Evolutionary conservation across 2,888 invertebrate genomes (phyloP).

Genomic region (Seladonia tumulorum): DNA sequence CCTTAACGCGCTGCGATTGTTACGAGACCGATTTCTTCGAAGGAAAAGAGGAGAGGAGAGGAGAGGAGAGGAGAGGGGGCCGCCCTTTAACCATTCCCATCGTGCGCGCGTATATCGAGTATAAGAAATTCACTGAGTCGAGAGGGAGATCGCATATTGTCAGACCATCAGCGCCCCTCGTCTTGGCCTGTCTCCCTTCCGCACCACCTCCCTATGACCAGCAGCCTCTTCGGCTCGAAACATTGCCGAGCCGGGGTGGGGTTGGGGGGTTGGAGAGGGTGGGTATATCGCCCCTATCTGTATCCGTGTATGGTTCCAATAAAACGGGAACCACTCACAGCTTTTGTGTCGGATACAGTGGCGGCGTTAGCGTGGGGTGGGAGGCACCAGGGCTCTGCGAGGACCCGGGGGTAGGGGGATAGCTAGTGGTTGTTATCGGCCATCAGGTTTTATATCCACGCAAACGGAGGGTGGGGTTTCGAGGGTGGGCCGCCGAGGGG

Average conservation of each 20-base stretch:
- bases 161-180: slow-evolving; percentile 76
- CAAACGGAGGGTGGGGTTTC: slow-evolving; percentile 55
- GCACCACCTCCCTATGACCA: slow-evolving; percentile 40
- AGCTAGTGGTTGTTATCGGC: slow-evolving; percentile 84
- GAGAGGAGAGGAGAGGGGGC: slow-evolving; percentile 42
- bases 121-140: slow-evolving; percentile 77
- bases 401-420: slow-evolving; percentile 62
- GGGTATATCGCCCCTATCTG: slow-evolving; percentile 78
- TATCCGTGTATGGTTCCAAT: slow-evolving; percentile 83
- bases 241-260: slow-evolving; percentile 38
- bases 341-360: slow-evolving; percentile 82
- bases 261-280: slow-evolving; percentile 16
- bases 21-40: slow-evolving; percentile 71
- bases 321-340: slow-evolving; percentile 84
- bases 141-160: slow-evolving; percentile 80
- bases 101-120: slow-evolving; percentile 53
- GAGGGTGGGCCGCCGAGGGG: slow-evolving; percentile 34
- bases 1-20: slow-evolving; percentile 51
- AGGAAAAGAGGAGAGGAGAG: slow-evolving; percentile 34
- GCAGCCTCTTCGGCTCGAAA: slow-evolving; percentile 57
- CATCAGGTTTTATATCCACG: slow-evolving; percentile 84
- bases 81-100: slow-evolving; percentile 55
- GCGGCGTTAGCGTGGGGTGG: slow-evolving; percentile 64
- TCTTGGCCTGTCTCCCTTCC: slow-evolving; percentile 30
- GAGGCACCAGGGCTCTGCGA: slow-evolving; percentile 38